Percentiles rank a stretch among this genome's conserved stretches.
phyloP scores from a whole-genome alignment of 1,140 invertebrate species.

The Grapholita molesta region DNA sequence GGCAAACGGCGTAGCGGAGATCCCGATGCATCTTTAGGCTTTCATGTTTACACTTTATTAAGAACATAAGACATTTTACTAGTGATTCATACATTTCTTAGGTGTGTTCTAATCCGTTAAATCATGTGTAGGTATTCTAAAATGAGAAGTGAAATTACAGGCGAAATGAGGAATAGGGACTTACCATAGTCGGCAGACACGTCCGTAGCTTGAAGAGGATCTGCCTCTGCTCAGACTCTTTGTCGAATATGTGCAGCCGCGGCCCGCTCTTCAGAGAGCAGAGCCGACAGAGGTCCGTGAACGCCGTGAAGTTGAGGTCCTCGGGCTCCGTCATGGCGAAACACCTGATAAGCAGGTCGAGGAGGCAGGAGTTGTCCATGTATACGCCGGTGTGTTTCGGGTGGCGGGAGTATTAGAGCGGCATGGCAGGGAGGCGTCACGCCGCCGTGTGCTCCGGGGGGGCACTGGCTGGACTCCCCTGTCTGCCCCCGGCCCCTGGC shows the following conservation, averaged over 20 bases:
- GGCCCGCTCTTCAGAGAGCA: slow-evolving; percentile 83
- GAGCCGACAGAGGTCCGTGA: slow-evolving; percentile 83
- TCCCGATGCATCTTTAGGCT: slow-evolving; percentile 28
- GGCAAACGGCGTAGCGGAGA: slow-evolving; percentile 34
- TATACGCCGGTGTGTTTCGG: slow-evolving; percentile 64
- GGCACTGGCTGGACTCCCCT: slow-evolving; percentile 46
- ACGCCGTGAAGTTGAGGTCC: slow-evolving; percentile 82
- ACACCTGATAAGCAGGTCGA: slow-evolving; percentile 78
- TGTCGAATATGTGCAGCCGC: slow-evolving; percentile 83
- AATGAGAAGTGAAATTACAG: background rate
- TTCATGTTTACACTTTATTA: slow-evolving; percentile 35
- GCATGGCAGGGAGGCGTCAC: slow-evolving; percentile 66
- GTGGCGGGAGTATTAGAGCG: slow-evolving; percentile 65
- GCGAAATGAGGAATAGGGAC: slow-evolving; percentile 38
- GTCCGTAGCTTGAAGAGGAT: slow-evolving; percentile 84
- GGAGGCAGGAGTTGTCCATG: slow-evolving; percentile 79
- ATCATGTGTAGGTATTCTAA: background rate
- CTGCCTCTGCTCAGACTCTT: slow-evolving; percentile 83
- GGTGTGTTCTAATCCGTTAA: background rate
- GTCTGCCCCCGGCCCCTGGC: slow-evolving; percentile 28
- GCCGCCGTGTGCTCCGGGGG: slow-evolving; percentile 61
- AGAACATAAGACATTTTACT: slow-evolving; percentile 24
- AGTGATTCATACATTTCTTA: background rate
- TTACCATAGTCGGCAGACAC: slow-evolving; percentile 82
- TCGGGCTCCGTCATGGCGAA: slow-evolving; percentile 82